phyloP scores from a whole-genome alignment of 2,797 vertebrate species.

The Tokudaia muenninki region DNA sequence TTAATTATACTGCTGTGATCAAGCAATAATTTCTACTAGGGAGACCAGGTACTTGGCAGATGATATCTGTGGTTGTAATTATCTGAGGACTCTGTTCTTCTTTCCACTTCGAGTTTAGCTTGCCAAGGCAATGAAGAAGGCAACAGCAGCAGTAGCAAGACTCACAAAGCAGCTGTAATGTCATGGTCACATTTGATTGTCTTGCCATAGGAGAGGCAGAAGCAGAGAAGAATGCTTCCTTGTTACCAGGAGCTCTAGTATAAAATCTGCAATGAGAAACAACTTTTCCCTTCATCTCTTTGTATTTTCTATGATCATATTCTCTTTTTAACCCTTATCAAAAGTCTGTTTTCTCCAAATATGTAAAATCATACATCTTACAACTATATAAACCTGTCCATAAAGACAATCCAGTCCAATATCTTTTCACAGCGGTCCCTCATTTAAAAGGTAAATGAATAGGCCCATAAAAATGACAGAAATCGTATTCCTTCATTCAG shows the following conservation, averaged over 20 bases:
- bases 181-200: background rate
- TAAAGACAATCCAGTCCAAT: conserved; percentile 2
- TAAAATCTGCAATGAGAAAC: background rate
- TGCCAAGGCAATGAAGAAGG: background rate
- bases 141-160: background rate
- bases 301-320: background rate
- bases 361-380: conserved; percentile 29
- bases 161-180: background rate
- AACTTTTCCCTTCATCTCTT: background rate
- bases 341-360: conserved; percentile 45
- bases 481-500: conserved; percentile 24
- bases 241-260: background rate
- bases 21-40: conserved; percentile 15
- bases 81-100: conserved; percentile 33
- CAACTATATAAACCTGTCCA: background rate
- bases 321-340: background rate
- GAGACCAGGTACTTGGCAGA: conserved; percentile 8
- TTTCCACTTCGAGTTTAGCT: background rate
- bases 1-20: conserved; percentile 59
- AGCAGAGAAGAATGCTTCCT: background rate
- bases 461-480: background rate
- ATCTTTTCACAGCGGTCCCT: background rate
- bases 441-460: conserved; percentile 32
- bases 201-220: background rate
- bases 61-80: background rate